Evolutionary conservation across 2,113 vertebrate species (phyloP), one percentile per base, ranked within the genome.

Genomic region (Eidolon helvum): DNA sequence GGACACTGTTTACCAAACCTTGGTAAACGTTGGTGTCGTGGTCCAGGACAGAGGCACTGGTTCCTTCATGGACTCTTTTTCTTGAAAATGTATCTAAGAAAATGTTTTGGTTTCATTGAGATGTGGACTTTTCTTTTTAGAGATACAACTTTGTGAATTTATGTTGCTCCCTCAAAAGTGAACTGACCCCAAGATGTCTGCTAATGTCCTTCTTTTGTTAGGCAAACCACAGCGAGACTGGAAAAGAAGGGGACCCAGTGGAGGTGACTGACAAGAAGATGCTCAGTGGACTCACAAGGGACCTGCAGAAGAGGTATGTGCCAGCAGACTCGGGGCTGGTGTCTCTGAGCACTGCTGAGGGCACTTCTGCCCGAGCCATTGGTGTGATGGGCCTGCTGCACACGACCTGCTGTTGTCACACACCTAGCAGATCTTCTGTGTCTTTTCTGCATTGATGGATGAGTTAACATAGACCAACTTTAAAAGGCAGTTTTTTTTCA

Each of bases 221-320:
- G 87, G 85, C 78, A 72, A 0, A 91, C 28, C 43, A 97, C 96
- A 35, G 0, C 2, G 93, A 84, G 0, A 9, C 35, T 15, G 65
- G 61, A 28, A 12, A 92, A 19, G 95, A 66, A 48, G 6, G 8
- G 10, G 50, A 61, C 0, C 0, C 0, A 0, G 65, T 45, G 0
- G 4, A 26, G 0, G 43, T 98, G 61, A 33, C 40, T 0, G 94
- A 95, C 0, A 55, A 98, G 87, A 98, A 98, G 33, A 3, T 30
- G 71, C 95, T 99, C 87, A 99, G 99, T 0, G 28, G 35, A 19
- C 40, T 99, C 88, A 97, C 94, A 0, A 95, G 74, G 90, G 97
- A 98, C 35, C 97, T 99, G 61, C 65, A 87, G 10, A 97, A 88
- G 57, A 98, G 98, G 99, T 99, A 87, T 0, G 28, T 85, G 30